Percentiles rank a stretch among this genome's conserved stretches.
phyloP scores from a whole-genome alignment of 1,140 invertebrate species.

The Diorhabda elongata region DNA sequence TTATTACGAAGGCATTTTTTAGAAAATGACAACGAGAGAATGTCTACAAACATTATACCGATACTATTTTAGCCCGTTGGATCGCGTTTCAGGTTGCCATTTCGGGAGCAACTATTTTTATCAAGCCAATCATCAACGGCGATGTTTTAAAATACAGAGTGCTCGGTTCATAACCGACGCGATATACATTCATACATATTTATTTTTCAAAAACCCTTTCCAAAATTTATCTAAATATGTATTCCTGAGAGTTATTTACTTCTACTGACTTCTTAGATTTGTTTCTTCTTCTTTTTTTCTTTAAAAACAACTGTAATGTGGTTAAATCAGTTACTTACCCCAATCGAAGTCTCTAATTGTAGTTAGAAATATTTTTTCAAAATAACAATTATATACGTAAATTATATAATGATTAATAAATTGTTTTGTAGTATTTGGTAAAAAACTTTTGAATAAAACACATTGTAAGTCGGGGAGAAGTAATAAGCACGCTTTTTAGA shows the following conservation, averaged over 20 bases:
- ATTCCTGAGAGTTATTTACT: neutral
- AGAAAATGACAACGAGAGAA: conserved; percentile 26
- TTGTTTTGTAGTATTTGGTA: too few species aligned
- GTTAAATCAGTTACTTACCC: too few species aligned
- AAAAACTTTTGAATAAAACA: too few species aligned
- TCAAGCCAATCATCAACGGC: conserved; percentile 33
- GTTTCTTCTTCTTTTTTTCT: too few species aligned
- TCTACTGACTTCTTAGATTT: neutral
- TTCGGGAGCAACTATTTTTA: conserved; percentile 57
- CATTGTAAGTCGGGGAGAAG: too few species aligned
- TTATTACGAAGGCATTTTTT: conserved; percentile 17
- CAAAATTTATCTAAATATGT: neutral
- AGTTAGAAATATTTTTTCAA: too few species aligned
- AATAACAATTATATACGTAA: too few species aligned
- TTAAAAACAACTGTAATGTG: too few species aligned
- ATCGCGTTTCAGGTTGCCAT: conserved; percentile 58
- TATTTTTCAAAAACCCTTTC: neutral
- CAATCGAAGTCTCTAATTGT: too few species aligned
- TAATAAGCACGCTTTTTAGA: too few species aligned
- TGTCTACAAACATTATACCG: conserved; percentile 17
- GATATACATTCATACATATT: neutral
- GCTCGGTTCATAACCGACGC: conserved; percentile 5
- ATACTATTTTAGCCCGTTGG: conserved; percentile 49
- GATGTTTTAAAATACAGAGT: neutral
- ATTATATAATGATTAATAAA: too few species aligned